A percentile compares a stretch with the other conserved stretches of the same genome.
phyloP scores from a whole-genome alignment of 2,797 vertebrate species.

The Intellagama lesueurii region DNA sequence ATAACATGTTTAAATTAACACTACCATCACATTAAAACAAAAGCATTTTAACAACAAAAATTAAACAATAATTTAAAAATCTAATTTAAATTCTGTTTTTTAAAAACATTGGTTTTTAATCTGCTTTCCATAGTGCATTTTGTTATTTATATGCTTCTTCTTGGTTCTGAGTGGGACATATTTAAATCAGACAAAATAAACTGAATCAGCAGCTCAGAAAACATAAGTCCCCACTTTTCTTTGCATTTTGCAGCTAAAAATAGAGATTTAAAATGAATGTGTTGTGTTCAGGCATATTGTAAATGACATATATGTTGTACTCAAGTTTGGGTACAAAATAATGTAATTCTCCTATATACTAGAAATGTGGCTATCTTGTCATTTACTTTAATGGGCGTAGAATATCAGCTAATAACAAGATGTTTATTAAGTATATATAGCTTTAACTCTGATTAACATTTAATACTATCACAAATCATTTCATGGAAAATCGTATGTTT shows the following conservation, averaged over 20 bases:
- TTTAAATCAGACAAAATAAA: background rate
- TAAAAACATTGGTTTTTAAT: too few relatives aligned
- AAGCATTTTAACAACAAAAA: too few relatives aligned
- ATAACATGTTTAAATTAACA: too few relatives aligned
- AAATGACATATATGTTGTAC: background rate
- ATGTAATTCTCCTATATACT: background rate
- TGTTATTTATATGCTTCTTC: background rate
- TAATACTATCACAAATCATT: background rate
- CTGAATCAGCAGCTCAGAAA: background rate
- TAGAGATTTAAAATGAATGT: background rate
- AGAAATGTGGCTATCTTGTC: background rate
- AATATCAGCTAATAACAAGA: background rate
- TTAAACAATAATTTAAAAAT: too few relatives aligned
- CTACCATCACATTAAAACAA: too few relatives aligned
- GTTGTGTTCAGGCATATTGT: background rate
- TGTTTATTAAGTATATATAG: background rate
- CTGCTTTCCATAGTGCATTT: background rate
- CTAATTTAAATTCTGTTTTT: too few relatives aligned
- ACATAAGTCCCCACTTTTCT: background rate
- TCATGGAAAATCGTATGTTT: constrained; percentile 7
- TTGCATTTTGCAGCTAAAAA: background rate
- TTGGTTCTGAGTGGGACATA: background rate
- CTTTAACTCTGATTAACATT: background rate
- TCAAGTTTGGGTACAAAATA: background rate
- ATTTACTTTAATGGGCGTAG: background rate